Percentiles rank a stretch among this genome's conserved stretches.
Evolutionary conservation across 2,113 vertebrate genomes (phyloP).

Genomic region (Ramphastos sulfuratus): DNA sequence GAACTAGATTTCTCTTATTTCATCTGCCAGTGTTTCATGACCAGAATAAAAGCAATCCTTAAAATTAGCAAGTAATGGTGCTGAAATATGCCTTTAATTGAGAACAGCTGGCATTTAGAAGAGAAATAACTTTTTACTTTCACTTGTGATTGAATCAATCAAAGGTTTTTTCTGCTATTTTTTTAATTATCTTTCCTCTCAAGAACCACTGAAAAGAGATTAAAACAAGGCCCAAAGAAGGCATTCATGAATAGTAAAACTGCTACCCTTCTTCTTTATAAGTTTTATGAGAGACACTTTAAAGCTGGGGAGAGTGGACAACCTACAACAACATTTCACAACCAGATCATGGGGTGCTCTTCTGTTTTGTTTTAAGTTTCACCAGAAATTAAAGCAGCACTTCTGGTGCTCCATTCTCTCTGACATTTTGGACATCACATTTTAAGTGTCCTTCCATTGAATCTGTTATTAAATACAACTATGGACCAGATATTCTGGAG

Average conservation of each 20-base stretch:
- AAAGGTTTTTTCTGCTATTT: accelerated
- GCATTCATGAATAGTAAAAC: not conserved
- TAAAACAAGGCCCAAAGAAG: not conserved
- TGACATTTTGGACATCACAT: not conserved
- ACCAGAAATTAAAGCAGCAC: not conserved
- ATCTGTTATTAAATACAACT: not conserved
- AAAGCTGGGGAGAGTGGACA: not conserved
- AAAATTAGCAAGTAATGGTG: not conserved
- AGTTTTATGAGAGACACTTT: not conserved
- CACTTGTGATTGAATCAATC: not conserved
- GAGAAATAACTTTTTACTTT: not conserved
- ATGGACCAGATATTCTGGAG: not conserved
- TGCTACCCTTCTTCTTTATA: not conserved
- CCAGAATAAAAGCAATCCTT: not conserved
- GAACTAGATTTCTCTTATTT: not conserved
- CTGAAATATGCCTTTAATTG: not conserved
- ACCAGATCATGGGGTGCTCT: not conserved
- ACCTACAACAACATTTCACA: not conserved
- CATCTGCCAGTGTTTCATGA: not conserved
- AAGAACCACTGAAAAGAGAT: not conserved
- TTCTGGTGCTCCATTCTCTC: not conserved
- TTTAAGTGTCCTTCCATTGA: not conserved
- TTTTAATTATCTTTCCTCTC: not conserved
- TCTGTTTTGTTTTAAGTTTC: not conserved
- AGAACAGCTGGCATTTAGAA: not conserved